Conservation (phyloP, 2,113 vertebrate species). For the Microtus oregoni region DNA sequence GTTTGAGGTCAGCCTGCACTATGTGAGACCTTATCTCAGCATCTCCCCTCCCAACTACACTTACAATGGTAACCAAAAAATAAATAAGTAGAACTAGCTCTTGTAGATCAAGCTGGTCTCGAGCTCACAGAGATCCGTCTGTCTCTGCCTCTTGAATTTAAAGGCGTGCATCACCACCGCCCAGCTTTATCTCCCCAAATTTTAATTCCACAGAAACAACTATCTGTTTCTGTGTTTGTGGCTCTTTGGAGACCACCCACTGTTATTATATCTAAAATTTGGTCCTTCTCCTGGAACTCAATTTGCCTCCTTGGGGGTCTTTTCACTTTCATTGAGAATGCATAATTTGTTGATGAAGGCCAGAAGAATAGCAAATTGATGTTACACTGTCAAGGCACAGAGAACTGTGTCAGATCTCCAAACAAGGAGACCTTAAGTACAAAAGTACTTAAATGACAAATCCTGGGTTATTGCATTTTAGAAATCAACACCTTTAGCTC, state of each 20-base stretch:
- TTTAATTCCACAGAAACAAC: slow-evolving; percentile 4
- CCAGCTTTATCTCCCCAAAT: neutral
- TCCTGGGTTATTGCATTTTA: neutral
- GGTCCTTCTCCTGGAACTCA: neutral
- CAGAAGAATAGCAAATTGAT: neutral
- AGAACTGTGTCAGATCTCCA: slow-evolving; percentile 9
- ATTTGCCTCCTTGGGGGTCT: neutral
- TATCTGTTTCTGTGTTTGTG: neutral
- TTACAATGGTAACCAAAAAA: neutral
- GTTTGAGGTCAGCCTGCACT: neutral
- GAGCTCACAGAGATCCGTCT: no score
- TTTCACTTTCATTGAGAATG: neutral
- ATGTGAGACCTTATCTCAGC: neutral
- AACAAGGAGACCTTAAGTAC: slow-evolving; percentile 12
- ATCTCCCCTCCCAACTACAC: neutral
- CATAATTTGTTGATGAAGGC: neutral
- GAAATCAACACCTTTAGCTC: neutral
- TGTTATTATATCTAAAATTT: slow-evolving; percentile 24
- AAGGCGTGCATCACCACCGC: no score
- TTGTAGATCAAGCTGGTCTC: no score
- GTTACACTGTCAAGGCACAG: neutral
- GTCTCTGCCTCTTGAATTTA: no score
- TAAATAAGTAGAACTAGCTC: neutral
- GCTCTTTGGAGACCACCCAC: neutral
- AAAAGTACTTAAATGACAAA: neutral